A percentile compares a stretch with the other conserved stretches of the same genome.
Evolutionary conservation across 2,113 vertebrate species (phyloP).

Genomic region (Gobius niger): DNA sequence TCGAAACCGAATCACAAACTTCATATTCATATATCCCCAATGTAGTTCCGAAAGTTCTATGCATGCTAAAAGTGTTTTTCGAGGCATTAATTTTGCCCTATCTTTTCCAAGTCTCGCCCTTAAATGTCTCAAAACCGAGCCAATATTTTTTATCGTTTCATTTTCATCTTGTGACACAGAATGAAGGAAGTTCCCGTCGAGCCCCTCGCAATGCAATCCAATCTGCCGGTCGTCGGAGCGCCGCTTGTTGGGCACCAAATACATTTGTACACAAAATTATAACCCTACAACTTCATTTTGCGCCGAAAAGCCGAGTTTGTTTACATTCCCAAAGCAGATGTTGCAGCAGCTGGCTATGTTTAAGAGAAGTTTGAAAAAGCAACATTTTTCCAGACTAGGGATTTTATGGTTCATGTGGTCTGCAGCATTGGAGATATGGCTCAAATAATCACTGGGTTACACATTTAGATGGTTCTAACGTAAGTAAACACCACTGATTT

Average conservation of each 20-base stretch:
- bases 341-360: not conserved
- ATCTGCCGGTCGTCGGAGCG: not conserved
- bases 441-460: not conserved
- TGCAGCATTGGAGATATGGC: not conserved
- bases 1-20: no score
- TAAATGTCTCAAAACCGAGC: no score
- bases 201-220: not conserved
- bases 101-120: no score
- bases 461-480: not conserved
- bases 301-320: not conserved
- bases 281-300: conserved; percentile 1
- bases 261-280: not conserved
- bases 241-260: not conserved
- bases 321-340: conserved; percentile 4
- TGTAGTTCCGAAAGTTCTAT: no score
- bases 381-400: conserved; percentile 2
- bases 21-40: no score
- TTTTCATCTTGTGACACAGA: no score
- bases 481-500: not conserved
- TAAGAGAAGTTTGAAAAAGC: conserved; percentile 4
- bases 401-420: conserved; percentile 5
- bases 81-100: no score
- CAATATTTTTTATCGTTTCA: no score
- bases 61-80: no score
- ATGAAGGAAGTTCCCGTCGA: not conserved